Evolutionary conservation across 2,888 invertebrate species (phyloP).

Genomic region (Unio delphinus): DNA sequence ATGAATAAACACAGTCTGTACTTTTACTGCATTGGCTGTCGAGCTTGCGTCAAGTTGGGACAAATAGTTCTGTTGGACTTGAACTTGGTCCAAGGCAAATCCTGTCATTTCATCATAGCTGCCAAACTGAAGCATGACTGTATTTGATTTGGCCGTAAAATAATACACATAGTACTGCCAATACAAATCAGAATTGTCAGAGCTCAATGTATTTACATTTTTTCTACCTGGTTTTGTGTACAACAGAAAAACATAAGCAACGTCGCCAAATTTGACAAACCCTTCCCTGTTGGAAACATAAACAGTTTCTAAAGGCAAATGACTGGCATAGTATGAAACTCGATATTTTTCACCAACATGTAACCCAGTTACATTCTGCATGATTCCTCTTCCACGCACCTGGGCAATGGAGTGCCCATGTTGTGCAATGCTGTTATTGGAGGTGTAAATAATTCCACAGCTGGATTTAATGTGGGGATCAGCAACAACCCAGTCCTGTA

Average conservation of each 20-base stretch:
- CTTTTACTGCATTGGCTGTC: conserved; percentile 10
- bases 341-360: too few relatives aligned
- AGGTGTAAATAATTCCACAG: too few relatives aligned
- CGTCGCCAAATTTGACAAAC: too few relatives aligned
- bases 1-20: conserved; percentile 19
- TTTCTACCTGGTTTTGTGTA: conserved; percentile 15
- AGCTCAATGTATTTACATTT: background rate
- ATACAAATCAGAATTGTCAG: background rate
- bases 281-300: too few relatives aligned
- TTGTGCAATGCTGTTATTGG: too few relatives aligned
- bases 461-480: too few relatives aligned
- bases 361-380: too few relatives aligned
- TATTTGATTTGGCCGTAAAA: conserved; percentile 2
- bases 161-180: conserved; percentile 27
- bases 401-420: too few relatives aligned
- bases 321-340: too few relatives aligned
- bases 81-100: conserved; percentile 18
- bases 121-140: conserved; percentile 6
- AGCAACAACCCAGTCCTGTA: too few relatives aligned
- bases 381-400: too few relatives aligned
- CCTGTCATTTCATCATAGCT: conserved; percentile 4
- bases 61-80: conserved; percentile 5
- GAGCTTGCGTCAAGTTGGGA: background rate
- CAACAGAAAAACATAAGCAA: conserved; percentile 11
- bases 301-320: too few relatives aligned